Evolutionary conservation across 1,140 invertebrate species (phyloP), one percentile per base, ranked within the genome.

Genomic region (Danaus melanippus): DNA sequence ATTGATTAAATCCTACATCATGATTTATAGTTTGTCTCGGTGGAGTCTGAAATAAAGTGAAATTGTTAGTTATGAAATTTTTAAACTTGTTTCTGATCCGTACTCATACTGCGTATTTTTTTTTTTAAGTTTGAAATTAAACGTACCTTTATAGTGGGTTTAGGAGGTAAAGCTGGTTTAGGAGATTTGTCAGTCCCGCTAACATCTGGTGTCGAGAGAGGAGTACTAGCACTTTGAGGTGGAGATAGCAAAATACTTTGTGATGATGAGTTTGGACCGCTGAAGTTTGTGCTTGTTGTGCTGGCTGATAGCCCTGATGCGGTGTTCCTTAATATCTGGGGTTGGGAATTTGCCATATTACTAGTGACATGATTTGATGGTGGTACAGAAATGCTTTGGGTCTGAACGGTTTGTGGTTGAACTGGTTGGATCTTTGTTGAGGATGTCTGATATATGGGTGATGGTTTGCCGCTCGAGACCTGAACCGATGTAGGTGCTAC

Each of bases 341-440:
- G 74, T 83, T 84, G 84, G 74, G 79, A 78, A 71, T 75, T 78
- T 62, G 74, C 71, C 70, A 77, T 64, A 63, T 84, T 79, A 80
- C 75, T 75, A 76, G 71, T 67, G 66, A 84, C 74, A 74, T 80
- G 74, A 74, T 78, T 85, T 56, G 74, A 66, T 71, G 66, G 85
- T 60, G 67, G 64, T 65, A 74, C 79, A 62, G 73, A 70, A 58
- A 83, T 74, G 68, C 69, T 80, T 81, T 86, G 84, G 46, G 80
- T 79, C 74, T 88, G 72, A 62, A 93, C 87, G 8, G 91, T 93
- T 74, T 94, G 93, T 39, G 93, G 93, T 87, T 93, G 92, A 54
- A 94, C 92, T 42, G 93, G 93, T 85, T 93, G 92, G 53, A 94
- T 92, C 81, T 93, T 93, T 56, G 92, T 94, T 48, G 93, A 94